Evolutionary conservation across 2,888 invertebrate species (phyloP), one percentile per base, ranked within the genome.

Genomic region (Cerastis rubricosa): DNA sequence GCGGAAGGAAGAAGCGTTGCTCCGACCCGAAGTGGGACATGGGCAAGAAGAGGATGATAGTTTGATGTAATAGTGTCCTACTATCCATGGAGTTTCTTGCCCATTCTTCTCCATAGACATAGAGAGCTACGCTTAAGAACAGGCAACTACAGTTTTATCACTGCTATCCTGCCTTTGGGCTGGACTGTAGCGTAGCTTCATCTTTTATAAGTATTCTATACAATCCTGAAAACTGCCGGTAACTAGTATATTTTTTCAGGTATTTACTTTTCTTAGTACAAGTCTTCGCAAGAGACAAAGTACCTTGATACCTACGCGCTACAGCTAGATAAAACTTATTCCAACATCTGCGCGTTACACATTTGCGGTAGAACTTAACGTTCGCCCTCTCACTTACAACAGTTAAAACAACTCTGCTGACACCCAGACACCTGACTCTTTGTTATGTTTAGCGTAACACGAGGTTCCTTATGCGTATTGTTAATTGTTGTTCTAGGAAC

Each of bases 401-500:
- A 63, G 63, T 63, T 22, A 63, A 1, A 40, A 40, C 29, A 61
- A 74, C 19, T 54, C 65, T 81, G 66, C 74, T 74, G 61, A 74
- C 40, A 35, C 29, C n/a, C 57, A 19, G 77, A 72, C n/a, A 78
- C 57, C 43, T 51, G 69, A 84, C 35, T 17, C 79, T 47, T 43
- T 79, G 70, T 79, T 79, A 64, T 84, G 63, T 67, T 81, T 67
- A 79, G 25, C 22, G 84, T 67, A 78, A 78, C 49, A 35, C n/a
- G 69, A 78, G 73, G 57, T 73, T 63, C 84, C 69, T 17, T 25
- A 22, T 19, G 17, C 57, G 12, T 54, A 76, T 76, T 75, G 68
- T 80, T 59, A 35, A 43, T 69, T 71, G 54, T 83, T 80, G 71
- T 83, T 80, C 57, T 43, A 80, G 40, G 54, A 72, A 77, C 77